Evolutionary conservation across 2,113 vertebrate genomes (phyloP).

Genomic region (Irena cyanogastra): DNA sequence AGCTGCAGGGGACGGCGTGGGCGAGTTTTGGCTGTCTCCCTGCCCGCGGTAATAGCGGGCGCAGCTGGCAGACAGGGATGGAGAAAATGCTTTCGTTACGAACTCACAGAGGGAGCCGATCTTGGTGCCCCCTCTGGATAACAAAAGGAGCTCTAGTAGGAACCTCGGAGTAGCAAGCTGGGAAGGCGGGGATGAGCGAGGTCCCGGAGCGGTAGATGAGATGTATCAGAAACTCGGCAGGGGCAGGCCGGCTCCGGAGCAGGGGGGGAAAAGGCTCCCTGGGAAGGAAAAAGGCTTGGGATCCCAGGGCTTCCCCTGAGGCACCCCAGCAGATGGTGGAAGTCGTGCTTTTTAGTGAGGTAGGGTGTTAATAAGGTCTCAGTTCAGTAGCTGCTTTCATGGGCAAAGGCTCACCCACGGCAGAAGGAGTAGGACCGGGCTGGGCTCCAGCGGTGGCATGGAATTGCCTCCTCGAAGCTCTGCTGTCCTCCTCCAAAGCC

Average conservation of each 20-base stretch:
- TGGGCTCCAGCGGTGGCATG: fast-evolving
- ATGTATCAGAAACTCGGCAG: background rate
- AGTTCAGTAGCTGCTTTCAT: background rate
- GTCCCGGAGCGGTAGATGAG: background rate
- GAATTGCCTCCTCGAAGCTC: background rate
- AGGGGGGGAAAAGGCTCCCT: background rate
- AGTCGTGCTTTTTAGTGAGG: background rate
- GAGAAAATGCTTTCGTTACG: no score
- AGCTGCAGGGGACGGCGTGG: no score
- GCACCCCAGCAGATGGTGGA: background rate
- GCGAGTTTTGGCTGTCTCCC: no score
- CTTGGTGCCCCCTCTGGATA: no score
- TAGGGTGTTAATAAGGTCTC: background rate
- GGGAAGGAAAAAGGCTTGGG: background rate
- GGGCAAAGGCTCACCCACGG: background rate
- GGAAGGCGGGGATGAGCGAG: background rate
- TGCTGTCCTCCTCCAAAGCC: background rate
- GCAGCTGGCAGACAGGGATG: background rate
- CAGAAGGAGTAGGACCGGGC: no score
- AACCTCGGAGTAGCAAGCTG: background rate
- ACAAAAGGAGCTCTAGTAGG: background rate
- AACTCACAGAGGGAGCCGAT: background rate
- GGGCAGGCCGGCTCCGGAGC: background rate
- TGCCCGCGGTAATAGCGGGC: fast-evolving
- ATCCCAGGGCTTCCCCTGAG: background rate